These are phyloP conservation scores for Glyphotaelius pellucidus DNA, from an alignment of 2,888 invertebrate species.

Conservation along the genomic window DNA sequence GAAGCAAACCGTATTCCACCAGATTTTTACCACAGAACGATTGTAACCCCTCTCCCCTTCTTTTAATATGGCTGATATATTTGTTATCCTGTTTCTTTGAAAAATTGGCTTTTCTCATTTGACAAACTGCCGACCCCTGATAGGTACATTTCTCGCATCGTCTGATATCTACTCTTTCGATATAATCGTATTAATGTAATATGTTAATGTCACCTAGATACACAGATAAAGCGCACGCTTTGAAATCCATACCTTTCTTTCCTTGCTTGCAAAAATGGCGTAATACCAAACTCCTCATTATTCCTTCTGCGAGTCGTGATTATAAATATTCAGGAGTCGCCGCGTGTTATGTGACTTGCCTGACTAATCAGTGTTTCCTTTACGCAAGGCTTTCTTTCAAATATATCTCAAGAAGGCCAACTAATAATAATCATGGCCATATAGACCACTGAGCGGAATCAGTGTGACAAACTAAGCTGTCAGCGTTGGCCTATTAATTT, in stretches of 20 bases:
- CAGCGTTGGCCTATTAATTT: too few species aligned
- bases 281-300: constrained; percentile 2
- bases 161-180: not conserved
- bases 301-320: not conserved
- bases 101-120: too few species aligned
- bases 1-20: too few species aligned
- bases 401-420: not conserved
- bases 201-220: constrained; percentile 21
- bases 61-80: too few species aligned
- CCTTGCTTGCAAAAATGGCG: not conserved
- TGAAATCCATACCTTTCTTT: not conserved
- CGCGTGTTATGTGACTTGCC: not conserved
- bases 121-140: too few species aligned
- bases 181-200: not conserved
- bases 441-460: not conserved
- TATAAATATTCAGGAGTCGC: constrained; percentile 13
- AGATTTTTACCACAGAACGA: too few species aligned
- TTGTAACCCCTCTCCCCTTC: too few species aligned
- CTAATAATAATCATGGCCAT: not conserved
- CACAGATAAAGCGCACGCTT: not conserved
- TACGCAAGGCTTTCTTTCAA: not conserved
- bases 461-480: too few species aligned
- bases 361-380: not conserved
- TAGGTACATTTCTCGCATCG: not conserved
- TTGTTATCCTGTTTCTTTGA: too few species aligned